Conservation (phyloP, 2,797 vertebrate genomes). For the Amazona ochrocephala region DNA sequence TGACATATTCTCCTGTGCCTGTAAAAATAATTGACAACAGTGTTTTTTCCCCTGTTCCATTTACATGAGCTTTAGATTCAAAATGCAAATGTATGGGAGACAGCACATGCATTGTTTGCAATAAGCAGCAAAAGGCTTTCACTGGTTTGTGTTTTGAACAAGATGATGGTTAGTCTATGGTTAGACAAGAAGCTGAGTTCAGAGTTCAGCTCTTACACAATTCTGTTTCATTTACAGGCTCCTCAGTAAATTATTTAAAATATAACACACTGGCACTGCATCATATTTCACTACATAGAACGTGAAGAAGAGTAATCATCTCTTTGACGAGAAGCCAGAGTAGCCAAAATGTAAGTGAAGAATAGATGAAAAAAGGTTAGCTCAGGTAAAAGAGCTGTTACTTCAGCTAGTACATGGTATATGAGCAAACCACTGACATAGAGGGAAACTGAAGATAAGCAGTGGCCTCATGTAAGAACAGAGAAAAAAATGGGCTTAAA, state of each 20-base stretch:
- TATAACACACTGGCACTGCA: not conserved
- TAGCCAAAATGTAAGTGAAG: not conserved
- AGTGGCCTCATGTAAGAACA: not conserved
- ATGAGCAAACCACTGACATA: not conserved
- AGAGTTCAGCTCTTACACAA: not conserved
- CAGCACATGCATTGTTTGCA: not conserved
- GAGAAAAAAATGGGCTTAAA: not conserved
- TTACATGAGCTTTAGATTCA: constrained; percentile 14
- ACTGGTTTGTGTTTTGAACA: not conserved
- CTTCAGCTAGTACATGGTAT: not conserved
- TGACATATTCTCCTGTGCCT: not conserved
- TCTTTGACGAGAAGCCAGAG: not conserved
- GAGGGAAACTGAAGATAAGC: not conserved
- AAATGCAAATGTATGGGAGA: not conserved
- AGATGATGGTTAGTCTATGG: not conserved
- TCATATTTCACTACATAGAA: not conserved
- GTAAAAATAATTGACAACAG: not conserved
- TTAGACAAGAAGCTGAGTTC: not conserved
- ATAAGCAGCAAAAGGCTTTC: not conserved
- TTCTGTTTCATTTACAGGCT: not conserved
- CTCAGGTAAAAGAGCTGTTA: not conserved
- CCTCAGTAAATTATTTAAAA: not conserved
- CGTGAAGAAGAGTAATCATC: not conserved
- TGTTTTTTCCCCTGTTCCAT: not conserved
- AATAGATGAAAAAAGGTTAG: not conserved